Percentiles rank a stretch among this genome's conserved stretches.
phyloP scores from a whole-genome alignment of 2,888 invertebrate genomes.

The Miltochrista miniata region DNA sequence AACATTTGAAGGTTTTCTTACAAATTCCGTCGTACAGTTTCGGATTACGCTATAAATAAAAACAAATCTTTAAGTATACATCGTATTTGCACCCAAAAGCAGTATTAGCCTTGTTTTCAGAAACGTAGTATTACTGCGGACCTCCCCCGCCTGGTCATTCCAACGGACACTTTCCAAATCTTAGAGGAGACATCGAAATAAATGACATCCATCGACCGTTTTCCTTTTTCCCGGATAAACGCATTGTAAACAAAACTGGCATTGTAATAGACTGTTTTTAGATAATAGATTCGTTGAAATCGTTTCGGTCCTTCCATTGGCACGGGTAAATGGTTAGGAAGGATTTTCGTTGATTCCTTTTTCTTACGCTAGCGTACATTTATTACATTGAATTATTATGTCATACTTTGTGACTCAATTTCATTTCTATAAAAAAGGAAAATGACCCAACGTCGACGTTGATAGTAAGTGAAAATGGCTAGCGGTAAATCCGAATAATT shows the following conservation, averaged over 20 bases:
- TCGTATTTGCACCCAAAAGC: slow-evolving; percentile 11
- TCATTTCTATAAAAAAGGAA: slow-evolving; percentile 26
- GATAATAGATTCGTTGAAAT: slow-evolving; percentile 43
- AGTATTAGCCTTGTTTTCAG: slow-evolving; percentile 13
- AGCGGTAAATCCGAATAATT: too few relatives aligned
- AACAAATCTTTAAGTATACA: neutral
- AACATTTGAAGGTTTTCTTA: too few relatives aligned
- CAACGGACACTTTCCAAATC: slow-evolving; percentile 40
- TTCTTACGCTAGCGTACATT: slow-evolving; percentile 37
- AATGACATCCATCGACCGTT: slow-evolving; percentile 50
- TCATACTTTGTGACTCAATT: slow-evolving; percentile 25
- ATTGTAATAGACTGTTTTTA: slow-evolving; percentile 37
- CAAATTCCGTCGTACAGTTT: too few relatives aligned
- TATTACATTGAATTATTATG: slow-evolving; percentile 42
- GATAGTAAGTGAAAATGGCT: too few relatives aligned
- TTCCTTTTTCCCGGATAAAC: slow-evolving; percentile 45
- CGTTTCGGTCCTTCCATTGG: slow-evolving; percentile 26
- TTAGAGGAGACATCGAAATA: slow-evolving; percentile 44
- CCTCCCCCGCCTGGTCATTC: slow-evolving; percentile 26
- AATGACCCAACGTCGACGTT: slow-evolving; percentile 15
- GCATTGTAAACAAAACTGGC: slow-evolving; percentile 52
- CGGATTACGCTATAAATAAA: too few relatives aligned
- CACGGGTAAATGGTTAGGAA: slow-evolving; percentile 27
- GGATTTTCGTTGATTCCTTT: slow-evolving; percentile 37
- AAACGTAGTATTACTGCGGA: slow-evolving; percentile 19